phyloP scores from a whole-genome alignment of 2,888 invertebrate species.

The Brassicogethes aeneus region DNA sequence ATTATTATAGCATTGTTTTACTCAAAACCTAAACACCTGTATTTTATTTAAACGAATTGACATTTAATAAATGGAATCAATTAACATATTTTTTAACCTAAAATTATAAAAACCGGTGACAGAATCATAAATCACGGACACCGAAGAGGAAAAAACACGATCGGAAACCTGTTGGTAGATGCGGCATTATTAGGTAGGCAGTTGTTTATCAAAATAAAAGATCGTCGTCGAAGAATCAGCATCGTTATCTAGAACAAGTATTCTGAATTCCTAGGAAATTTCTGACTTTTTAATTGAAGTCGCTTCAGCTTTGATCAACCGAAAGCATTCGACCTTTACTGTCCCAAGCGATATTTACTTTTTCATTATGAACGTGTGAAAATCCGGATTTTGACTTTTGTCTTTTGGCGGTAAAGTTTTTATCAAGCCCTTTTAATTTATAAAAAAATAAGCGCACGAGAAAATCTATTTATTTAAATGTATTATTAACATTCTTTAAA shows the following conservation, averaged over 20 bases:
- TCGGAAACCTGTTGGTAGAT: background rate
- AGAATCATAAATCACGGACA: background rate
- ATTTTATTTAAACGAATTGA: no score
- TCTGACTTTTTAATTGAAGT: slow-evolving; percentile 24
- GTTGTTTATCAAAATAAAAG: slow-evolving; percentile 25
- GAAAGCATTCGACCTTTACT: slow-evolving; percentile 14
- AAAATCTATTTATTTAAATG: no score
- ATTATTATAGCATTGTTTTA: no score
- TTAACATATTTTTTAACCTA: background rate
- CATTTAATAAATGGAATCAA: background rate
- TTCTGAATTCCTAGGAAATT: slow-evolving; percentile 27
- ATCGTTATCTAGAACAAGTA: slow-evolving; percentile 25
- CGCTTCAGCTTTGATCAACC: slow-evolving; percentile 12
- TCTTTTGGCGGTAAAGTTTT: no score
- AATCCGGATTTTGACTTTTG: no score
- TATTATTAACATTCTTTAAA: no score
- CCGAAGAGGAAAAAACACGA: slow-evolving; percentile 5
- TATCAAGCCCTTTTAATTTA: no score
- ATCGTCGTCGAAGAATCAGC: slow-evolving; percentile 20
- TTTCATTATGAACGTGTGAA: slow-evolving; percentile 1
- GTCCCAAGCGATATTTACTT: background rate
- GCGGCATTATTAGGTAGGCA: no score
- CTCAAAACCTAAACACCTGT: no score
- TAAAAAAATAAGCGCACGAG: no score
- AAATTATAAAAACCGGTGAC: background rate